These are phyloP conservation scores for Torymus auratus DNA, from an alignment of 2,888 invertebrate genomes.

Conservation along the genomic window DNA sequence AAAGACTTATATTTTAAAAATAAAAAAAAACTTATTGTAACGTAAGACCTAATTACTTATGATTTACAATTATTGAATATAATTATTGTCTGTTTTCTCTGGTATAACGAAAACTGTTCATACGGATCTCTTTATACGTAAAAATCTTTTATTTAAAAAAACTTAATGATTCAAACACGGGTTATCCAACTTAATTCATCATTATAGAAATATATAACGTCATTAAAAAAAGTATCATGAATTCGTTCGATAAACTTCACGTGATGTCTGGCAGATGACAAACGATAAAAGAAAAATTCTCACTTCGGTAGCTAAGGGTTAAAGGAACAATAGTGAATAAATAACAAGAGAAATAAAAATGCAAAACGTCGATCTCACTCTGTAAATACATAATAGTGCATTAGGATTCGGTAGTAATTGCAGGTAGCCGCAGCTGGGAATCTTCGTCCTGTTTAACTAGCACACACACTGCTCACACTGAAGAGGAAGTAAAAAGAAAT, in stretches of 20 bases:
- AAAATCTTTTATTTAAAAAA: not conserved
- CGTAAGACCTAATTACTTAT: too few relatives aligned
- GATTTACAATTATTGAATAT: too few relatives aligned
- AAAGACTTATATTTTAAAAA: too few relatives aligned
- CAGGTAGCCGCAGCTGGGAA: constrained; percentile 52
- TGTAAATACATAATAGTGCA: constrained; percentile 65
- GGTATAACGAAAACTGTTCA: not conserved
- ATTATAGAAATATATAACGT: too few relatives aligned
- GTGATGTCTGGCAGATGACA: not conserved
- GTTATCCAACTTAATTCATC: not conserved
- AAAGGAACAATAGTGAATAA: constrained; percentile 38
- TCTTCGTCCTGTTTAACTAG: constrained; percentile 50
- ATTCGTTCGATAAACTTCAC: constrained; percentile 11
- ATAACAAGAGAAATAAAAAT: constrained; percentile 55
- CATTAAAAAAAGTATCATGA: not conserved
- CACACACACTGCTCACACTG: constrained; percentile 41
- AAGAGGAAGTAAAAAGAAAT: not conserved
- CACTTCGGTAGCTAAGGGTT: constrained; percentile 35
- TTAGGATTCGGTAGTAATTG: constrained; percentile 52
- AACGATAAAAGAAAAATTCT: constrained; percentile 8
- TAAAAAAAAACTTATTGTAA: too few relatives aligned
- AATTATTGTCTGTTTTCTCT: too few relatives aligned
- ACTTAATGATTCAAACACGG: not conserved
- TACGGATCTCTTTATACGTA: constrained; percentile 2
- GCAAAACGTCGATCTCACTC: constrained; percentile 68